phyloP scores from a whole-genome alignment of 2,888 invertebrate species.

The Xylota segnis region DNA sequence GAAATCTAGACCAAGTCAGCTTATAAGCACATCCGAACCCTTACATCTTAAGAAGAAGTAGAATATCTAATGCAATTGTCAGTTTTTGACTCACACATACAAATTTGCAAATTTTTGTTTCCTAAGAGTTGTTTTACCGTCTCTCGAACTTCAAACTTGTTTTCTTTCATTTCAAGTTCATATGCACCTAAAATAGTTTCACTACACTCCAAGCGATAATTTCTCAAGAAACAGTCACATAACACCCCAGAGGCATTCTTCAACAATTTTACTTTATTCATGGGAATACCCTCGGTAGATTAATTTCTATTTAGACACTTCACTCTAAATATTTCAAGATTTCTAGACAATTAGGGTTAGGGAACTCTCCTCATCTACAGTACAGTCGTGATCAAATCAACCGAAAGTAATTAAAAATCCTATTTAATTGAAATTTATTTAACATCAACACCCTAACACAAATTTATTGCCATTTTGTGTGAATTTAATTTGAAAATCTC shows the following conservation, averaged over 20 bases:
- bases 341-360: background rate
- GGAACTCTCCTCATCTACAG: background rate
- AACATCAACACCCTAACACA: slow-evolving; percentile 8
- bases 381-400: background rate
- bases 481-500: slow-evolving; percentile 12
- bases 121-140: background rate
- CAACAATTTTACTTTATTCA: background rate
- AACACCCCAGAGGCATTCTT: background rate
- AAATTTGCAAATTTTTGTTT: too few species aligned
- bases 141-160: background rate
- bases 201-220: background rate
- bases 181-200: background rate
- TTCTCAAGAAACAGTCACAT: background rate
- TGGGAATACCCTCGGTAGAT: background rate
- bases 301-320: background rate
- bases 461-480: slow-evolving; percentile 9
- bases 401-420: background rate
- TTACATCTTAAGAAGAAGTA: too few species aligned
- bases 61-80: too few species aligned
- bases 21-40: too few species aligned
- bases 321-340: background rate
- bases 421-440: slow-evolving; percentile 32
- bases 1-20: too few species aligned
- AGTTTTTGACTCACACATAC: too few species aligned
- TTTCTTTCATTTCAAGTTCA: too few species aligned